A percentile compares a stretch with the other conserved stretches of the same genome.
These are phyloP conservation scores for Aphis craccivora DNA, from an alignment of 1,140 invertebrate species.

Conservation along the genomic window DNA sequence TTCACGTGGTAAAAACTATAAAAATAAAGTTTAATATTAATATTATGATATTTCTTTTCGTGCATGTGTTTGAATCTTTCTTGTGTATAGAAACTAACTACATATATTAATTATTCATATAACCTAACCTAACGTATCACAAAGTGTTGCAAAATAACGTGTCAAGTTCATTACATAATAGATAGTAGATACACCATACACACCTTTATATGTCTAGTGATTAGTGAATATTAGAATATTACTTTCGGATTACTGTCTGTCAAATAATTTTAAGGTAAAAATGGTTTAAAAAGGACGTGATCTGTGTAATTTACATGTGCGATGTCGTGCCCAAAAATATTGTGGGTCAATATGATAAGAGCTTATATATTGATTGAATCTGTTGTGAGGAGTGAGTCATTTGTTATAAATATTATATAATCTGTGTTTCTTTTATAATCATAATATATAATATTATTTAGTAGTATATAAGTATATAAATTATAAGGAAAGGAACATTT, in stretches of 20 bases:
- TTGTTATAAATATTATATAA: neutral
- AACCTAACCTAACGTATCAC: neutral
- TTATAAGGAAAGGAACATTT: neutral
- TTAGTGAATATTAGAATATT: too few species aligned
- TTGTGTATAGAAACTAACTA: neutral
- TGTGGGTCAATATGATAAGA: too few species aligned
- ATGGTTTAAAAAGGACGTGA: too few species aligned
- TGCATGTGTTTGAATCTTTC: neutral
- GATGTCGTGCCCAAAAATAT: neutral
- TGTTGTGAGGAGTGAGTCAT: neutral
- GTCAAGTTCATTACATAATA: neutral
- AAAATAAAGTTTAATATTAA: neutral
- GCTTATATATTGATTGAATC: neutral
- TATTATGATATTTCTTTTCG: neutral
- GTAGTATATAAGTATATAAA: too few species aligned
- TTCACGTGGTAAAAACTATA: neutral
- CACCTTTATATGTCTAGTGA: neutral
- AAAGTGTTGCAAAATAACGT: neutral
- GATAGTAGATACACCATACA: neutral
- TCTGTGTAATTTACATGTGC: too few species aligned
- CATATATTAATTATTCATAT: too few species aligned
- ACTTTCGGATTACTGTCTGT: neutral
- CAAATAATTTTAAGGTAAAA: neutral
- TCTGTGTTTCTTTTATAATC: too few species aligned
- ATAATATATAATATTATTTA: too few species aligned